Evolutionary conservation across 2,113 vertebrate species (phyloP).

Genomic region (Porphyrio hochstetteri): DNA sequence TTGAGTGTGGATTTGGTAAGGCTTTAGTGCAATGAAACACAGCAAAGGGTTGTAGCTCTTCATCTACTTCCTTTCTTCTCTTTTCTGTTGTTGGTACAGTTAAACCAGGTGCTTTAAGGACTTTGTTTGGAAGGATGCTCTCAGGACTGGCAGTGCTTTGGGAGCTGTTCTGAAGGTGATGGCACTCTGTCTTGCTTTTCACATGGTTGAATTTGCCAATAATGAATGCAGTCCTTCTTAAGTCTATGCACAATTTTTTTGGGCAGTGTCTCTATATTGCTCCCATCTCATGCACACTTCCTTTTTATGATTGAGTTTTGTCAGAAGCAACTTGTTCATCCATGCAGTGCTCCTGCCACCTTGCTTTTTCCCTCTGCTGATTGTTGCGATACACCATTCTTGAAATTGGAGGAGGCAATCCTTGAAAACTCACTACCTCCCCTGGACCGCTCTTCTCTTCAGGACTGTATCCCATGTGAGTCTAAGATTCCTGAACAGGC

Average conservation of each 20-base stretch:
- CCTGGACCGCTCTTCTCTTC: neutral
- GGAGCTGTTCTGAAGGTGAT: neutral
- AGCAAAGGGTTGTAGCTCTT: neutral
- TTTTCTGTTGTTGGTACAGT: neutral
- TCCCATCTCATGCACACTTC: neutral
- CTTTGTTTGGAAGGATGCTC: neutral
- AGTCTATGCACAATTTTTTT: neutral
- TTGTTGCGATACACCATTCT: accelerated
- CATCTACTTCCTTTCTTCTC: neutral
- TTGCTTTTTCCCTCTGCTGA: neutral
- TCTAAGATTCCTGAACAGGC: neutral
- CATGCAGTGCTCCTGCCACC: neutral
- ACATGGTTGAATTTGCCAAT: neutral
- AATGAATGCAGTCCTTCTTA: neutral
- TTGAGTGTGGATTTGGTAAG: neutral
- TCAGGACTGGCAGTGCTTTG: neutral
- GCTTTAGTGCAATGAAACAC: neutral
- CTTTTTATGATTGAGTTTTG: too few species aligned
- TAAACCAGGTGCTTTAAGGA: neutral
- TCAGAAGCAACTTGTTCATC: neutral
- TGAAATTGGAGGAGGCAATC: neutral
- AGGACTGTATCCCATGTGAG: neutral
- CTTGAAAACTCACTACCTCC: neutral
- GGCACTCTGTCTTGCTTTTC: neutral
- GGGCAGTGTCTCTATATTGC: neutral